Percentiles rank a stretch among this genome's conserved stretches.
phyloP scores from a whole-genome alignment of 2,797 vertebrate genomes.

The Peromyscus attwateri region DNA sequence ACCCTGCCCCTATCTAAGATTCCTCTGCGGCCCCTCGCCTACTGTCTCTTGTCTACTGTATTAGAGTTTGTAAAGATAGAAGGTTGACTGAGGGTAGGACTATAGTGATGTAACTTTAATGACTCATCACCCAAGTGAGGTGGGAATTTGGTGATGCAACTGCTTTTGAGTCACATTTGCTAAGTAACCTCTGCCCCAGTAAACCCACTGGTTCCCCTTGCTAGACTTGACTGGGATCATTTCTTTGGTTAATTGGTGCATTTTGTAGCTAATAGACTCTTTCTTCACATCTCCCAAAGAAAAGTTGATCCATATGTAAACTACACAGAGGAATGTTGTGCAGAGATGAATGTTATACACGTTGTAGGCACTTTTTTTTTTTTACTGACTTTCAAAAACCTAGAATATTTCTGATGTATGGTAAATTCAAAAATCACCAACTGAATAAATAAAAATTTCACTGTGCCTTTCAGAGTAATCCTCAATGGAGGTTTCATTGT shows the following conservation, averaged over 20 bases:
- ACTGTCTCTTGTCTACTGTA: background rate
- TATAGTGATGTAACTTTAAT: background rate
- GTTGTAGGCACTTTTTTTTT: background rate
- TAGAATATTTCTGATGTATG: background rate
- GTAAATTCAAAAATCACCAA: background rate
- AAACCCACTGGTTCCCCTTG: background rate
- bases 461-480: background rate
- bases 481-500: constrained; percentile 13
- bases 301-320: background rate
- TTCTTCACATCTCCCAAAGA: background rate
- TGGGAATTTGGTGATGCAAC: background rate
- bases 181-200: background rate
- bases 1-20: background rate
- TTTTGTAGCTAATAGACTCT: background rate
- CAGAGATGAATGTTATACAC: background rate
- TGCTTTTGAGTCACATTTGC: background rate
- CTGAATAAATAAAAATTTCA: background rate
- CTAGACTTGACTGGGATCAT: background rate
- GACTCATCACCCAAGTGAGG: background rate
- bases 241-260: background rate
- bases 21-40: background rate
- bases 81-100: background rate
- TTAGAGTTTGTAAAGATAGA: background rate
- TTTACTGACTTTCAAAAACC: background rate
- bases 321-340: background rate